Conservation (phyloP, 2,113 vertebrate genomes). For the Pogona vitticeps region DNA sequence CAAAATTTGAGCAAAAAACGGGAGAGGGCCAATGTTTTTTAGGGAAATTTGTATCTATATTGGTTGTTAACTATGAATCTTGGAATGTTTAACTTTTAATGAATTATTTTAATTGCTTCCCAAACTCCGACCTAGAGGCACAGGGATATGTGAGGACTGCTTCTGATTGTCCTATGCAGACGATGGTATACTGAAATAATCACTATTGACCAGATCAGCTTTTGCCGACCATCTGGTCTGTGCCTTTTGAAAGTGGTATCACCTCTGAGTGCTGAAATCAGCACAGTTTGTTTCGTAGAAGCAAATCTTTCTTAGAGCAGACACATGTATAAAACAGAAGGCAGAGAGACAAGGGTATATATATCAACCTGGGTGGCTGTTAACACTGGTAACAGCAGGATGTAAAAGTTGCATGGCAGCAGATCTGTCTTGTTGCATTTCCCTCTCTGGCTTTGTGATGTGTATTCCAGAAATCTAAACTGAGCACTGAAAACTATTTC, state of each 20-base stretch:
- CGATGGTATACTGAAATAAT: background rate
- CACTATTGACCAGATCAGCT: background rate
- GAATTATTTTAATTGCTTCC: no score
- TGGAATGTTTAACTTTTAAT: no score
- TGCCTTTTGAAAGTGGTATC: background rate
- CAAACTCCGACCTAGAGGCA: background rate
- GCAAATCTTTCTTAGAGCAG: slow-evolving; percentile 33
- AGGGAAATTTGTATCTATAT: no score
- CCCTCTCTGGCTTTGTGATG: background rate
- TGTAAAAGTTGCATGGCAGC: background rate
- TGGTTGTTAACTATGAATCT: no score
- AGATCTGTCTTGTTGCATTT: background rate
- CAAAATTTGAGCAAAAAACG: no score
- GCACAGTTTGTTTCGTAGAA: slow-evolving; percentile 24
- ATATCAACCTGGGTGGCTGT: slow-evolving; percentile 1
- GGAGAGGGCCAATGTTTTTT: no score
- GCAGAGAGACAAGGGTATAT: background rate
- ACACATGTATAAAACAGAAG: slow-evolving; percentile 18
- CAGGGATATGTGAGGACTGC: background rate
- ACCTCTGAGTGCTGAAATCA: slow-evolving; percentile 13
- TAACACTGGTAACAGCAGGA: slow-evolving; percentile 15
- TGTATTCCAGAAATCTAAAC: slow-evolving; percentile 23
- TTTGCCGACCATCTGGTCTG: background rate
- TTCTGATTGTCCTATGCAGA: background rate
- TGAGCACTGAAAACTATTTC: slow-evolving; percentile 19